phyloP scores from a whole-genome alignment of 1,140 invertebrate genomes.

The Drosophila bifasciata region DNA sequence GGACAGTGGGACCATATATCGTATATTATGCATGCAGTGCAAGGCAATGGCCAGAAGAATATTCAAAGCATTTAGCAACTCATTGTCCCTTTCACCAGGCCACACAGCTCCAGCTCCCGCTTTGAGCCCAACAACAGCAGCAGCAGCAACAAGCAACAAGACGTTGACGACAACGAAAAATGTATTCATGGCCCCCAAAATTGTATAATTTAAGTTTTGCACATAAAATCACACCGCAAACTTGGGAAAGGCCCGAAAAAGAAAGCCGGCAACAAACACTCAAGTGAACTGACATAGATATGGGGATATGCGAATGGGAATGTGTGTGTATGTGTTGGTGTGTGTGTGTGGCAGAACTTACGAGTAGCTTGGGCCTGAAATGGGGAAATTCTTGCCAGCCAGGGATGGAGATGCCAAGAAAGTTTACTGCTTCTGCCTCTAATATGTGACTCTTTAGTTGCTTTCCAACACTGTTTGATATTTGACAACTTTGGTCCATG shows the following conservation, averaged over 20 bases:
- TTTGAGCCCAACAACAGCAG: conserved; percentile 7
- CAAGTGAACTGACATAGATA: conserved; percentile 53
- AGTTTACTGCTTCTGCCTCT: too few relatives aligned
- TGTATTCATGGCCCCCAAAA: conserved; percentile 74
- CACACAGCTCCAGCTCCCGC: conserved; percentile 5
- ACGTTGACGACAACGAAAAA: conserved; percentile 49
- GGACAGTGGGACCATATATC: conserved; percentile 37
- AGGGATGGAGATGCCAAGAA: conserved; percentile 17
- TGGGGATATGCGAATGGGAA: too few relatives aligned
- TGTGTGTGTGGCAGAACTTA: not conserved
- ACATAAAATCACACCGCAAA: conserved; percentile 82
- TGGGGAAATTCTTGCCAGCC: conserved; percentile 3
- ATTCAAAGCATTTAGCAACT: conserved; percentile 82
- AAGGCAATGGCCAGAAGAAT: conserved; percentile 73
- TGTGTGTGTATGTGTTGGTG: conserved; percentile 7
- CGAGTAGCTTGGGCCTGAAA: conserved; percentile 25
- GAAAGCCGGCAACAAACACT: conserved; percentile 41
- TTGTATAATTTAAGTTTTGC: conserved; percentile 81
- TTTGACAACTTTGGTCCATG: too few relatives aligned
- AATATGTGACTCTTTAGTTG: too few relatives aligned
- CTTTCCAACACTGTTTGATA: not conserved
- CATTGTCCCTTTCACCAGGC: conserved; percentile 74
- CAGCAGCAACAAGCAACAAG: conserved; percentile 29
- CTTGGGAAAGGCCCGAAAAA: conserved; percentile 47
- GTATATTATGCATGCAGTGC: conserved; percentile 74